Percentiles rank a stretch among this genome's conserved stretches.
phyloP scores from a whole-genome alignment of 2,797 vertebrate species.

The Urophycis tenuis region DNA sequence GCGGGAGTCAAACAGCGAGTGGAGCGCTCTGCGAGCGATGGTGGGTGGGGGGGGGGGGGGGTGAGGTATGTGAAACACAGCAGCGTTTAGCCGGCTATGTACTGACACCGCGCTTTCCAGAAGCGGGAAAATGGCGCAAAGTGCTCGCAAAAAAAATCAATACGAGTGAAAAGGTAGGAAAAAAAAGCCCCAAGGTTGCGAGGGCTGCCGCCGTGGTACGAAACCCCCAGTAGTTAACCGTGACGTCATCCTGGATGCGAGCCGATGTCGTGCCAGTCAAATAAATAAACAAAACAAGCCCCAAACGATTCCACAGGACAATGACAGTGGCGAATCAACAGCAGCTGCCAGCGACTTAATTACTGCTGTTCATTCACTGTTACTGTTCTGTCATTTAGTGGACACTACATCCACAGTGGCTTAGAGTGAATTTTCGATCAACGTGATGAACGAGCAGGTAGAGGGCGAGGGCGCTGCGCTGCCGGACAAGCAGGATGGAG shows the following conservation, averaged over 20 bases:
- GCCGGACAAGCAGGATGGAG: no score
- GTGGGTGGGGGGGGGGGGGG: no score
- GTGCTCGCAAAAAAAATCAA: not conserved
- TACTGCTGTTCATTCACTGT: not conserved
- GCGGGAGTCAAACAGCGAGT: slow-evolving; percentile 51
- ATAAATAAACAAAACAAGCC: no score
- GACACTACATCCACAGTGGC: no score
- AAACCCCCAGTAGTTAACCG: not conserved
- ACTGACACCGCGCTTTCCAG: slow-evolving; percentile 27
- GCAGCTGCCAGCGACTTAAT: not conserved
- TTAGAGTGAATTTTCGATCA: not conserved
- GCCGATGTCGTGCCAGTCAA: no score
- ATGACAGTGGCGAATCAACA: not conserved
- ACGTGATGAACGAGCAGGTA: not conserved
- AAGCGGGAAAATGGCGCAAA: slow-evolving; percentile 12
- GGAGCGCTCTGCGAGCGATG: slow-evolving; percentile 53
- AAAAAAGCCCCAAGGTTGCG: not conserved
- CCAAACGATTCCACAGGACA: not conserved
- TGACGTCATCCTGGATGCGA: no score
- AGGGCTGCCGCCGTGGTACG: not conserved
- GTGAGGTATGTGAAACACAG: slow-evolving; percentile 54
- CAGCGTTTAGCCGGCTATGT: slow-evolving; percentile 54
- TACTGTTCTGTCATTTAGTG: not conserved
- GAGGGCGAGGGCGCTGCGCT: no score
- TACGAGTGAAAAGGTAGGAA: not conserved